Evolutionary conservation across 2,888 invertebrate species (phyloP).

Genomic region (Drosophila paracracens): DNA sequence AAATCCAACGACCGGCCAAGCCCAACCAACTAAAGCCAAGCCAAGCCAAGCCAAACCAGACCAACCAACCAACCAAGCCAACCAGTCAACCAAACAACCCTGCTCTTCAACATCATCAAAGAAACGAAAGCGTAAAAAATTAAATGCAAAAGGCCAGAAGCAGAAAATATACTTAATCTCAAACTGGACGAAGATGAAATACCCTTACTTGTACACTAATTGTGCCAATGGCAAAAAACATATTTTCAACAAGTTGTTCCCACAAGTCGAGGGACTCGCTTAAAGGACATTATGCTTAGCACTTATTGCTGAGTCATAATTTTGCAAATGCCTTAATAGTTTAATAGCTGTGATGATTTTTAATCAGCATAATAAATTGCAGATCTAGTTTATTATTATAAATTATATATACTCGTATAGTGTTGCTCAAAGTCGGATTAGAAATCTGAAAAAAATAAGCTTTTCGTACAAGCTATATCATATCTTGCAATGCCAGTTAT

Average conservation of each 20-base stretch:
- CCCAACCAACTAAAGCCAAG: constrained; percentile 27
- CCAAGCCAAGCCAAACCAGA: background rate
- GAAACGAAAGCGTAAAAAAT: constrained; percentile 11
- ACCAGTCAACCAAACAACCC: constrained; percentile 17
- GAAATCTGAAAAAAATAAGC: background rate
- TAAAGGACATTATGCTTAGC: background rate
- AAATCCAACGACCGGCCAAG: constrained; percentile 65
- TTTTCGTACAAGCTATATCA: background rate
- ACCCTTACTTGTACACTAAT: background rate
- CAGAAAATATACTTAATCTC: background rate
- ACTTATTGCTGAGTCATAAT: background rate
- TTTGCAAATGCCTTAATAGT: background rate
- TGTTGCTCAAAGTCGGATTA: background rate
- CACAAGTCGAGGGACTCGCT: background rate
- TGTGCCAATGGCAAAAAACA: no score
- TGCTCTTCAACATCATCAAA: constrained; percentile 45
- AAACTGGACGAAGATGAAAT: background rate
- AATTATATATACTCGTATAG: background rate
- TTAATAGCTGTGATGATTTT: background rate
- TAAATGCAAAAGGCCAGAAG: constrained; percentile 9
- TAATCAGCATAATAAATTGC: background rate
- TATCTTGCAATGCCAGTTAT: background rate
- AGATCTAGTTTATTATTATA: background rate
- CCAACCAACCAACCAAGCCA: background rate
- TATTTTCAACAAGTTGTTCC: background rate